Conservation (phyloP, 2,113 vertebrate genomes). For the Phoenicopterus ruber region DNA sequence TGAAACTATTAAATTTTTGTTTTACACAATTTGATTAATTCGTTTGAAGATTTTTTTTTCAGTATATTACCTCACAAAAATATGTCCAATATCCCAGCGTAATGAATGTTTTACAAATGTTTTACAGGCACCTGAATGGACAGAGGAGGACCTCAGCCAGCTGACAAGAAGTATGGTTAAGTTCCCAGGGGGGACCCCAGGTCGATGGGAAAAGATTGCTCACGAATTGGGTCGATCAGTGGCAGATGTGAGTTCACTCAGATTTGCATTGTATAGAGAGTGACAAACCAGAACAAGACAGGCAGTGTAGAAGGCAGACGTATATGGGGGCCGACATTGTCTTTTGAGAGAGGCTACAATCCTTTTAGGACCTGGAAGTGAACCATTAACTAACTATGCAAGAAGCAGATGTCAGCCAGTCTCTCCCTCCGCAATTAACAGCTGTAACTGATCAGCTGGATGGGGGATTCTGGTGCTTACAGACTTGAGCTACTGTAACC, state of each 20-base stretch:
- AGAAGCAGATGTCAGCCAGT: slow-evolving; percentile 90
- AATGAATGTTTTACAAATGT: slow-evolving; percentile 76
- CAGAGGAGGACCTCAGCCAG: slow-evolving; percentile 89
- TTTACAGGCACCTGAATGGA: slow-evolving; percentile 88
- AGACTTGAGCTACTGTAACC: slow-evolving; percentile 71
- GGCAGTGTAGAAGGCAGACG: slow-evolving; percentile 61
- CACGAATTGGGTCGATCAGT: slow-evolving; percentile 90
- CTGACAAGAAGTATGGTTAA: slow-evolving; percentile 96
- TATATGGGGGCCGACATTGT: slow-evolving; percentile 53
- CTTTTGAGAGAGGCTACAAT: slow-evolving; percentile 70
- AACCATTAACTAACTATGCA: slow-evolving; percentile 92
- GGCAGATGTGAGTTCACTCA: slow-evolving; percentile 84
- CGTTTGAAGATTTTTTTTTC: not conserved
- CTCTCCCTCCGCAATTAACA: slow-evolving; percentile 78
- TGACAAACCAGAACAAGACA: slow-evolving; percentile 75
- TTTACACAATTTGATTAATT: not conserved
- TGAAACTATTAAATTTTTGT: not conserved
- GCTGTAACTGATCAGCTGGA: slow-evolving; percentile 88
- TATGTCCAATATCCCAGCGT: slow-evolving; percentile 13
- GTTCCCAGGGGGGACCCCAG: slow-evolving; percentile 95
- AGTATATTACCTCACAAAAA: slow-evolving; percentile 33
- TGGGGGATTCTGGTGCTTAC: slow-evolving; percentile 62
- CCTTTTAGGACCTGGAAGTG: slow-evolving; percentile 86
- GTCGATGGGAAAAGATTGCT: slow-evolving; percentile 99
- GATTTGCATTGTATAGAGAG: slow-evolving; percentile 73